These are phyloP conservation scores for Pelecanoides urinatrix DNA, from an alignment of 2,113 vertebrate species.

Conservation along the genomic window DNA sequence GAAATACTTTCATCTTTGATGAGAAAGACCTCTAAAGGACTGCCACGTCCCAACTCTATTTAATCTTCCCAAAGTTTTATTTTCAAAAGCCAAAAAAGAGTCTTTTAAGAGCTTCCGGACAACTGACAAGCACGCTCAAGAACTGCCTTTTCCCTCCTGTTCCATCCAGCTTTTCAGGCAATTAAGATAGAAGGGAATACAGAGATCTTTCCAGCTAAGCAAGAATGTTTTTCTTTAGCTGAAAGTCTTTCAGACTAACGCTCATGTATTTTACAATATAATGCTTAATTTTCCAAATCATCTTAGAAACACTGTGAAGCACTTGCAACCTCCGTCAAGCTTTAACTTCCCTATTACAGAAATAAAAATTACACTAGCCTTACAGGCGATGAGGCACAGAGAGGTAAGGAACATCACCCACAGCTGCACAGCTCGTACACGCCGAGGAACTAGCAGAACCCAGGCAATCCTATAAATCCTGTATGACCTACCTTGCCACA, in stretches of 20 bases:
- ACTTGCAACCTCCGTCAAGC: background rate
- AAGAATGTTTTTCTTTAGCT: background rate
- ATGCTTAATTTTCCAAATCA: background rate
- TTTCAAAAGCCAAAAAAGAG: conserved; percentile 33
- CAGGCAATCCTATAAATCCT: conserved; percentile 20
- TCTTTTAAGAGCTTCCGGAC: conserved; percentile 21
- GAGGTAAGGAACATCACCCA: background rate
- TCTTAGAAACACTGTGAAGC: background rate
- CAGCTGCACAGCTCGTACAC: background rate
- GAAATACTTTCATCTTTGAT: conserved; percentile 40
- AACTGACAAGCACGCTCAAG: conserved; percentile 27
- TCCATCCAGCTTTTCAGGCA: background rate
- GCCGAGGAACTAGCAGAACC: background rate
- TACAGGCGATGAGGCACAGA: background rate
- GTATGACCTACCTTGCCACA: conserved; percentile 9
- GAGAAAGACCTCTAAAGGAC: conserved; percentile 33
- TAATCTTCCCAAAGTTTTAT: conserved; percentile 53
- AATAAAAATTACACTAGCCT: background rate
- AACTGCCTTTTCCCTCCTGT: conserved; percentile 1
- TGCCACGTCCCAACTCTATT: background rate
- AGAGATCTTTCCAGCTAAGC: background rate
- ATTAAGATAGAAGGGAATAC: background rate
- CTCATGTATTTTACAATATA: background rate
- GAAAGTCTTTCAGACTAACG: background rate
- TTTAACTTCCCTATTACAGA: background rate